Conservation (phyloP, 2,888 invertebrate species). For the Maniola hyperantus region DNA sequence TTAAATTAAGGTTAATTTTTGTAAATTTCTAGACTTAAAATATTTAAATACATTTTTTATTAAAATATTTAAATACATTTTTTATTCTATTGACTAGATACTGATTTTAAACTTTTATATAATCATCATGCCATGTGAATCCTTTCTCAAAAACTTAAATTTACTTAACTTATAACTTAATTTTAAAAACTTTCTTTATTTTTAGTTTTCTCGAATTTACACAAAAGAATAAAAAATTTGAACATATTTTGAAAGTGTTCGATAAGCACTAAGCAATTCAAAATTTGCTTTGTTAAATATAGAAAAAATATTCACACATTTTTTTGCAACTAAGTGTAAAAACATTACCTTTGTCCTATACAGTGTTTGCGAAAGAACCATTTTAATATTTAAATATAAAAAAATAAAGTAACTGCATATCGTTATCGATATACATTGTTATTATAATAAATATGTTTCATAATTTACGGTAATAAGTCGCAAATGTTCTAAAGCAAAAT, state of each 20-base stretch:
- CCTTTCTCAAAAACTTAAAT: neutral
- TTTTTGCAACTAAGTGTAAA: neutral
- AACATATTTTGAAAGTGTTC: neutral
- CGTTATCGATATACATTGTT: neutral
- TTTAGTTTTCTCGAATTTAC: neutral
- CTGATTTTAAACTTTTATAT: neutral
- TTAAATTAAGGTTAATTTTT: neutral
- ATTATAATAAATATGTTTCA: neutral
- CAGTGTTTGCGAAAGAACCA: neutral
- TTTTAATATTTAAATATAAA: conserved; percentile 3
- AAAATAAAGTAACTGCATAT: conserved; percentile 11
- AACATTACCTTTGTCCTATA: neutral
- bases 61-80: no score
- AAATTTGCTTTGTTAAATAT: neutral
- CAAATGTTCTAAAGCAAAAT: conserved; percentile 16
- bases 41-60: no score
- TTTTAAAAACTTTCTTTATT: no score
- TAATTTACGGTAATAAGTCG: neutral
- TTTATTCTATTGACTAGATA: no score
- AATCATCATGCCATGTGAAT: neutral
- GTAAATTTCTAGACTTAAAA: neutral
- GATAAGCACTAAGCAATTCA: neutral
- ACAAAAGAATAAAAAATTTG: neutral
- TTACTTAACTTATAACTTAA: no score
- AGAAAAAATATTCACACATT: neutral